Evolutionary conservation across 2,888 invertebrate genomes (phyloP).

Genomic region (Spilarctia lutea): DNA sequence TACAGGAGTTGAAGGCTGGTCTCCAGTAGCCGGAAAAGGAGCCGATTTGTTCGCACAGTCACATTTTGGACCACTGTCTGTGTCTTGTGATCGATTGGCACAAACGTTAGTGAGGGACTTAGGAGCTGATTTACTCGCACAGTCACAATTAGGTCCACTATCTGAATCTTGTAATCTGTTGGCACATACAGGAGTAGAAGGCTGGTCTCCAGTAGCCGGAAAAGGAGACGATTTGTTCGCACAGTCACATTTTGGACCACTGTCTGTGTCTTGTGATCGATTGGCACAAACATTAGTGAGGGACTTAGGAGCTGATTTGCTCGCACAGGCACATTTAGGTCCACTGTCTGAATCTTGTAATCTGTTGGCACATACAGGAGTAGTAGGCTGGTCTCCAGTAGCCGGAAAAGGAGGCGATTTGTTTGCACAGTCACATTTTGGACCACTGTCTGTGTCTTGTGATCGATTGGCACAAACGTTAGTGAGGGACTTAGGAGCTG

Average conservation of each 20-base stretch:
- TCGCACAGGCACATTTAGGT: neutral
- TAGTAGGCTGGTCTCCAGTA: neutral
- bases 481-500: neutral
- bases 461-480: neutral
- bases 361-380: neutral
- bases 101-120: neutral
- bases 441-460: neutral
- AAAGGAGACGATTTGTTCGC: neutral
- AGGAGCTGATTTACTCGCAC: neutral
- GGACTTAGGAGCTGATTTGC: neutral
- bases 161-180: neutral
- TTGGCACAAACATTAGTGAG: neutral
- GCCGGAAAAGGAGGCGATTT: neutral
- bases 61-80: conserved; percentile 5
- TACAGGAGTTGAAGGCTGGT: neutral
- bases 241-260: conserved; percentile 1
- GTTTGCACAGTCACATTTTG: neutral
- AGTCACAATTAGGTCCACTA: conserved; percentile 8
- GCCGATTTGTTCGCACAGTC: neutral
- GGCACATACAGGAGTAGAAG: neutral
- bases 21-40: neutral
- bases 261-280: neutral
- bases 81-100: neutral
- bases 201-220: too few relatives aligned
- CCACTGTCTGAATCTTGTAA: neutral